Base-by-base conservation (phyloP, 35 echinoderm and acorn worm species). In the Amphiura filiformis region DNA sequence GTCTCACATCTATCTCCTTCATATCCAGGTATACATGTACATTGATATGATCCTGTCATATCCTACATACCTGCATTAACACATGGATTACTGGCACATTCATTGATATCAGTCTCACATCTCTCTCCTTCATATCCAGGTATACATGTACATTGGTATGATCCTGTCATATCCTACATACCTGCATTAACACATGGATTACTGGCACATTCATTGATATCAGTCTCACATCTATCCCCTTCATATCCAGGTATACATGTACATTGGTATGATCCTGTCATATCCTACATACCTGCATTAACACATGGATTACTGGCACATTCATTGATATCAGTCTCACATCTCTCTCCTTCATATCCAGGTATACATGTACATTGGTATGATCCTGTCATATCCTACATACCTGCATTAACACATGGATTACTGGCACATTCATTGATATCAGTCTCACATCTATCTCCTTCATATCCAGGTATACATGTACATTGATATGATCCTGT, bases 41-140 rank as follows among this genome's bases (percentile, higher is more conserved):
- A 81, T 94, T 86, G 47, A 90, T 40, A n/a, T n/a, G n/a, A n/a
- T n/a, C n/a, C n/a, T n/a, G n/a, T n/a, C n/a, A n/a, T n/a, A n/a
- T n/a, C n/a, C n/a, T n/a, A n/a, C n/a, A n/a, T n/a, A n/a, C 65
- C 56, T 94, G 79, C 81, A 47, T 95, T 95, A 31, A 80, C n/a
- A 82, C 93, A 95, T 1, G 93, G 89, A 30, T 22, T 1, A 36
- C 89, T 92, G 7, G 35, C 44, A 84, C 93, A 95, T 80, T 95
- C 84, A 56, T 95, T 44, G 32, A 87, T 39, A 31, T 95, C 93
- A 2, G 42, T 41, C 77, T 95, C 64, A 76, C 93, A 95, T 5
- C 52, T 77, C 39, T 61, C 41, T 18, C 91, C 94, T 34, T 49
- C 38, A 42, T 49, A 96, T 33, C 94, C 91, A 32, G 77, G 81